Percentiles rank a stretch among this genome's conserved stretches.
Evolutionary conservation across 2,797 vertebrate species (phyloP).

Genomic region (Vipera latastei): DNA sequence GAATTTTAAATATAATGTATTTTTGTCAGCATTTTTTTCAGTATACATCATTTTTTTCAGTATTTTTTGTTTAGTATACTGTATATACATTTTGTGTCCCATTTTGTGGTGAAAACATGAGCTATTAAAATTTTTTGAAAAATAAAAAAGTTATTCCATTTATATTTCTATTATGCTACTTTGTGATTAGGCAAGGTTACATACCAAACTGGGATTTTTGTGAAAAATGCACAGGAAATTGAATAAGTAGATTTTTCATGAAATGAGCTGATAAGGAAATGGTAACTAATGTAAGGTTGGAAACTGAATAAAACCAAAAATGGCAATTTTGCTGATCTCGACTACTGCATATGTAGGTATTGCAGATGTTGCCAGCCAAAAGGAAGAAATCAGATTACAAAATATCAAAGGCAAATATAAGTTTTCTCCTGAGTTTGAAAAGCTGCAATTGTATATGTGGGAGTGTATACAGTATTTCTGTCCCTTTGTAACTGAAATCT

Average conservation of each 20-base stretch:
- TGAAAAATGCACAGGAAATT: background rate
- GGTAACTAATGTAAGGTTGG: background rate
- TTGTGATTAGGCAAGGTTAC: background rate
- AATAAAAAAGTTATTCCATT: background rate
- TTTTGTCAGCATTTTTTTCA: background rate
- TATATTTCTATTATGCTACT: background rate
- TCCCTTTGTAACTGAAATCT: background rate
- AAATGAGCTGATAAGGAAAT: background rate
- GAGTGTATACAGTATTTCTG: background rate
- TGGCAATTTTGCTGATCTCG: background rate
- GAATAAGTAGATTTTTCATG: background rate
- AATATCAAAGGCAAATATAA: background rate
- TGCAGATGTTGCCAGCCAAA: background rate
- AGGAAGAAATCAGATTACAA: background rate
- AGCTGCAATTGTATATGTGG: too few species aligned
- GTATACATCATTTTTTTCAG: background rate
- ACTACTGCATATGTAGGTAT: background rate
- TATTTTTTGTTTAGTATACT: background rate
- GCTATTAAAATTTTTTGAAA: background rate
- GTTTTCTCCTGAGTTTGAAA: background rate
- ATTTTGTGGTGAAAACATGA: background rate
- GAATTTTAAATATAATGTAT: background rate
- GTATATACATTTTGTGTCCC: background rate
- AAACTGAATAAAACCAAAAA: background rate
- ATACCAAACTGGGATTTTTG: background rate